Conservation (phyloP, 2,888 invertebrate species). For the Hyles lineata region DNA sequence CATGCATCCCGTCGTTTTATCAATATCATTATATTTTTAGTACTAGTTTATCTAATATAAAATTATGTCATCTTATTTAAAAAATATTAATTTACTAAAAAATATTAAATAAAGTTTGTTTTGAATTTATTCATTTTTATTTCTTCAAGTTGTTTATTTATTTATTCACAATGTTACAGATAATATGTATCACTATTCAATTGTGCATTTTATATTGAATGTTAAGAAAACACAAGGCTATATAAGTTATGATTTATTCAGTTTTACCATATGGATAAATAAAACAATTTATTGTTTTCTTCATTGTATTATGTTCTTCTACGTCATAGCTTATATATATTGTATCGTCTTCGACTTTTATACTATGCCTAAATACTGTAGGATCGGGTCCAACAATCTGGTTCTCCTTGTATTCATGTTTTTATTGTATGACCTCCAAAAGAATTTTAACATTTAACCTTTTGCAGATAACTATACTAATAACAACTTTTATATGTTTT, state of each 20-base stretch:
- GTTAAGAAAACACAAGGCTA: too few relatives aligned
- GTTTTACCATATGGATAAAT: neutral
- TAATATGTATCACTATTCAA: too few relatives aligned
- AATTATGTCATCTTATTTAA: too few relatives aligned
- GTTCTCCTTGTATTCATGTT: neutral
- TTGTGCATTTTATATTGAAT: too few relatives aligned
- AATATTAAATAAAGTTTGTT: too few relatives aligned
- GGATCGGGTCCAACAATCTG: neutral
- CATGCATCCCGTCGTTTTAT: too few relatives aligned
- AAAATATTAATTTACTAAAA: too few relatives aligned
- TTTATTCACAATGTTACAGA: too few relatives aligned
- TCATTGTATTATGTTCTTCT: neutral
- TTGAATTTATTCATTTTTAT: too few relatives aligned
- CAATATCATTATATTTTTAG: too few relatives aligned
- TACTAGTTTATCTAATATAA: too few relatives aligned
- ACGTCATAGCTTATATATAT: neutral
- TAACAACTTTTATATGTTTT: neutral
- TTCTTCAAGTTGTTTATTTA: too few relatives aligned
- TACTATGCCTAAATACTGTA: neutral
- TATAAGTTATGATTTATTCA: neutral
- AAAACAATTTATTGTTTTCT: neutral
- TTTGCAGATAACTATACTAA: neutral
- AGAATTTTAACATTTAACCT: neutral
- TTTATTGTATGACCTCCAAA: conserved; percentile 1
- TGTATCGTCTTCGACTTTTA: neutral